Percentiles rank a stretch among this genome's conserved stretches.
Conservation (phyloP, 2,113 vertebrate species). For the Pardalotus punctatus region DNA sequence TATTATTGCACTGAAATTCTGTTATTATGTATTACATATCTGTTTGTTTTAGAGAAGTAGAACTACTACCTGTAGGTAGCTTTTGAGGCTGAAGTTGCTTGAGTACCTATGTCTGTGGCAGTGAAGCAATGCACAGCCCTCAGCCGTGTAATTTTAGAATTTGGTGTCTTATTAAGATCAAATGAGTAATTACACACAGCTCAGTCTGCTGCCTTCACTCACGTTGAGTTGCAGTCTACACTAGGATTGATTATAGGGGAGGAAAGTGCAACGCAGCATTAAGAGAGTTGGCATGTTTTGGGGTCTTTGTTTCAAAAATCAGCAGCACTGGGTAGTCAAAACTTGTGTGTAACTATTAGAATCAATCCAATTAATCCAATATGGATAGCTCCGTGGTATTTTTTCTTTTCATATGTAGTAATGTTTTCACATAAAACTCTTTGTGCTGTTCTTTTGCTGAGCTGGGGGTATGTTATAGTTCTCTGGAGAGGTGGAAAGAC, state of each 20-base stretch:
- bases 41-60: background rate
- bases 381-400: background rate
- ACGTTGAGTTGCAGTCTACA: background rate
- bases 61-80: background rate
- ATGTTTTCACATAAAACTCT: background rate
- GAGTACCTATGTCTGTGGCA: constrained; percentile 4
- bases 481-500: background rate
- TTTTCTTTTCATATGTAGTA: background rate
- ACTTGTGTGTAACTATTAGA: background rate
- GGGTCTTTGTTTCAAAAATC: background rate
- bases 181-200: constrained; percentile 61
- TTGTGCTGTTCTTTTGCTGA: background rate
- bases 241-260: constrained; percentile 27
- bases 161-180: constrained; percentile 28
- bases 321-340: background rate
- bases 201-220: background rate
- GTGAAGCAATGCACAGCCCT: background rate
- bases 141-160: constrained; percentile 58
- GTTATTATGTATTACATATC: background rate
- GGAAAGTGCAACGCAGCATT: background rate
- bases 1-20: background rate
- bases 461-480: background rate
- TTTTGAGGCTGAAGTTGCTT: constrained; percentile 53
- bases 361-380: background rate
- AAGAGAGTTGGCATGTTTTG: background rate